These are phyloP conservation scores for Acrossocheilus wenchowensis DNA, from an alignment of 2,797 vertebrate species.

Conservation along the genomic window DNA sequence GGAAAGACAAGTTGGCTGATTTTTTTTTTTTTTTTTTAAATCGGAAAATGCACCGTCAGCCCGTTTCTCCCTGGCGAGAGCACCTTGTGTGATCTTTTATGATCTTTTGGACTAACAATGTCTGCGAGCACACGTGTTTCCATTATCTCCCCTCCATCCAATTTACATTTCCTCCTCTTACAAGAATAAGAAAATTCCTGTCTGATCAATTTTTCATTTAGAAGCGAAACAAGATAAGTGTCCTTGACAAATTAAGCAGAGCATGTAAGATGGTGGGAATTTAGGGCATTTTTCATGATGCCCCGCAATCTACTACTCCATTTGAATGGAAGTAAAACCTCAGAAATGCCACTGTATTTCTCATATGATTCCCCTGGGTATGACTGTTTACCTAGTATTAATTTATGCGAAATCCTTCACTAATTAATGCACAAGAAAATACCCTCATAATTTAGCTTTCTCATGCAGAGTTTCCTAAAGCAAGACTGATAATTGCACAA, in stretches of 20 bases:
- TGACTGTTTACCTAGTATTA: conserved; percentile 76
- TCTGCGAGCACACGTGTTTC: conserved; percentile 60
- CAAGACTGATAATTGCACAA: conserved; percentile 75
- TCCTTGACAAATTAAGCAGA: conserved; percentile 37
- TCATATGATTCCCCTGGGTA: conserved; percentile 68
- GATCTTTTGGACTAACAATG: conserved; percentile 65
- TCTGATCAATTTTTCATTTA: conserved; percentile 11
- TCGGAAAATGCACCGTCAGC: conserved; percentile 72
- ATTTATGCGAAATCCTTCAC: conserved; percentile 80
- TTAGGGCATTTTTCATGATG: conserved; percentile 33
- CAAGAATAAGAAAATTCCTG: conserved; percentile 8
- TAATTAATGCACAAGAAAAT: conserved; percentile 79
- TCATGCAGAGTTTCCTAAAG: conserved; percentile 68
- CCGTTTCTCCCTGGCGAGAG: conserved; percentile 56
- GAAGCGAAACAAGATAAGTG: conserved; percentile 25
- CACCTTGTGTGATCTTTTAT: conserved; percentile 70
- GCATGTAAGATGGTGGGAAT: neutral
- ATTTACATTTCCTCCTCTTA: conserved; percentile 57
- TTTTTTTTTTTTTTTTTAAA: conserved; percentile 64
- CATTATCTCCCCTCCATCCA: conserved; percentile 71
- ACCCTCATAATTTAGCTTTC: conserved; percentile 65
- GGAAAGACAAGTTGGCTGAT: conserved; percentile 69
- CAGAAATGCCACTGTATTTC: conserved; percentile 68
- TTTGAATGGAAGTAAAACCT: conserved; percentile 61
- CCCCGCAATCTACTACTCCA: conserved; percentile 47